Evolutionary conservation across 2,888 invertebrate species (phyloP).

Genomic region (Gastracanthus pulcherrimus): DNA sequence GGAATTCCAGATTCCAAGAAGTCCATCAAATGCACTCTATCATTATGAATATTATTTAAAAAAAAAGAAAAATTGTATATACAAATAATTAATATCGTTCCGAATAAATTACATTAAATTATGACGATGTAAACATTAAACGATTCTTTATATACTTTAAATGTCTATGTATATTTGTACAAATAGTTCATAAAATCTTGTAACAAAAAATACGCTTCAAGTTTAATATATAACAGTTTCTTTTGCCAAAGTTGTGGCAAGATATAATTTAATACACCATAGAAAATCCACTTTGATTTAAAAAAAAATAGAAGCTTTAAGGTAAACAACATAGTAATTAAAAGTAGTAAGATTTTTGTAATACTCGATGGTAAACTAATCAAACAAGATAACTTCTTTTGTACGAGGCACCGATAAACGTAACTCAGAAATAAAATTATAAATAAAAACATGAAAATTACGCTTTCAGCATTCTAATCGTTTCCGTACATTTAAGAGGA

Average conservation of each 20-base stretch:
- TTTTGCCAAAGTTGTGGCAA: slow-evolving; percentile 5
- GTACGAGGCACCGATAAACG: slow-evolving; percentile 30
- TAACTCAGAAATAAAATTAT: slow-evolving; percentile 16
- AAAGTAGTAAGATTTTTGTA: slow-evolving; percentile 43
- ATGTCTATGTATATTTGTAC: slow-evolving; percentile 49
- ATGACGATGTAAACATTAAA: slow-evolving; percentile 55
- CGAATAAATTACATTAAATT: slow-evolving; percentile 69
- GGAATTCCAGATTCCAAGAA: slow-evolving; percentile 74
- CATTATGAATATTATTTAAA: slow-evolving; percentile 60
- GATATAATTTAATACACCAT: slow-evolving; percentile 20
- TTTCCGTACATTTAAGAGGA: too few species aligned
- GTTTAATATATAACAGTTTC: neutral
- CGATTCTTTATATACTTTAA: slow-evolving; percentile 46
- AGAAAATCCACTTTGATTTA: slow-evolving; percentile 22
- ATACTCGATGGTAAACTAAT: slow-evolving; percentile 23
- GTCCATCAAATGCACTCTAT: slow-evolving; percentile 69
- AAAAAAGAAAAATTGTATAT: slow-evolving; percentile 72
- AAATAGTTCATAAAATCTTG: slow-evolving; percentile 52
- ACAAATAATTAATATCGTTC: slow-evolving; percentile 72
- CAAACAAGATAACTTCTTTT: slow-evolving; percentile 29
- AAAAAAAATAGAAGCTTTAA: slow-evolving; percentile 27
- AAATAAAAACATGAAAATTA: slow-evolving; percentile 7
- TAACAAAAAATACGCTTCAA: slow-evolving; percentile 48
- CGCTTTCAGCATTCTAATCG: too few species aligned
- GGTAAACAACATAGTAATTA: slow-evolving; percentile 20